phyloP scores from a whole-genome alignment of 2,797 vertebrate genomes.

The Micropoecilia bifurca region DNA sequence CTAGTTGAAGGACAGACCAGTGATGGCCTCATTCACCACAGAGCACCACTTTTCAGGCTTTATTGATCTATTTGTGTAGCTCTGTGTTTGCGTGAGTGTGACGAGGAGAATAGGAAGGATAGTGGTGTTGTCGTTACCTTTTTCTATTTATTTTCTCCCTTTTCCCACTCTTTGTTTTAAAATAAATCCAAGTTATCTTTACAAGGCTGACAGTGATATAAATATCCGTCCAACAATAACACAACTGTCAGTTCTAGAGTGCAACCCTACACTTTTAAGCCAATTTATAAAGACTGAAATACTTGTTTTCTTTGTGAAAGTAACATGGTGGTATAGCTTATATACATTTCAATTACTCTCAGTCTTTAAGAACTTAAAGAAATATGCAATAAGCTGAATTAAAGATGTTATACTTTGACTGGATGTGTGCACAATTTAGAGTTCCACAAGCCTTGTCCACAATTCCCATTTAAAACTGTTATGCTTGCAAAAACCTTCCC shows the following conservation, averaged over 20 bases:
- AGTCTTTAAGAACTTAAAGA: slow-evolving; percentile 19
- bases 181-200: slow-evolving; percentile 30
- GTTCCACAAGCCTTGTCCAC: neutral
- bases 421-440: neutral
- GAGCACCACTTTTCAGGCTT: slow-evolving; percentile 57
- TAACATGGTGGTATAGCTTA: slow-evolving; percentile 25
- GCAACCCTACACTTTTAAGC: neutral
- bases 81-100: slow-evolving; percentile 19
- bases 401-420: neutral
- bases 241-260: neutral
- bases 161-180: slow-evolving; percentile 26
- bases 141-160: slow-evolving; percentile 11
- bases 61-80: slow-evolving; percentile 62
- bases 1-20: slow-evolving; percentile 67
- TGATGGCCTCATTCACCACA: slow-evolving; percentile 58
- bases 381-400: slow-evolving; percentile 12
- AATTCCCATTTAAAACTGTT: neutral
- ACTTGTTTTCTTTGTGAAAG: slow-evolving; percentile 26
- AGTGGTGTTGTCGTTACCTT: slow-evolving; percentile 11
- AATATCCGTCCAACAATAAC: slow-evolving; percentile 2
- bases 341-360: slow-evolving; percentile 44
- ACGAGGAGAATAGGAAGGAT: slow-evolving; percentile 38
- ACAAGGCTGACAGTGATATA: slow-evolving; percentile 6
- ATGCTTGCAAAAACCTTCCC: slow-evolving; percentile 7
- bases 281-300: slow-evolving; percentile 1